Base-by-base conservation (phyloP, 2,888 invertebrate species). In the Tenthredo distinguenda region DNA sequence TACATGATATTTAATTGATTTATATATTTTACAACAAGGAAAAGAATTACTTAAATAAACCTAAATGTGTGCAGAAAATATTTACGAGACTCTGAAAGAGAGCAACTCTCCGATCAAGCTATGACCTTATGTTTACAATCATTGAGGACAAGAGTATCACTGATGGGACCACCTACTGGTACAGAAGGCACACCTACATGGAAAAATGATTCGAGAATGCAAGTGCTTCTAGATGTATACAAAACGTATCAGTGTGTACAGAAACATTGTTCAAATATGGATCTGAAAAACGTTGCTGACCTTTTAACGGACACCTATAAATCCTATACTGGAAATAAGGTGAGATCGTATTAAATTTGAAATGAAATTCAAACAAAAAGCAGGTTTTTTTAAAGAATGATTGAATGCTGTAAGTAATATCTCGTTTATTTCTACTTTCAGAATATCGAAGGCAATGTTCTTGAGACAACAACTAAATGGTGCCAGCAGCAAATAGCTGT, bases 51-150 rank as follows among this genome's bases (percentile, higher is more conserved):
- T 26, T 15, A 65, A 84, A 72, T 34, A 15, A 50, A 77, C 21
- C 72, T 84, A 74, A 37, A 82, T 86, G 84, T 85, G 92, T 94
- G 15, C 90, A 96, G 96, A 90, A 96, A 96, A 90, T 99, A 98
- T 93, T 95, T 99, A 86, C 95, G 97, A 58, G 98, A 98, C 92
- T 95, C 96, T 1, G 98, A 98, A 92, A 95, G 98, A 85, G 96
- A 97, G 89, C 96, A 97, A 90, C 94, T 98, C 85, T 96, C 97
- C 0, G 96, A 97, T 85, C 97, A 97, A 94, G 97, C 98, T 0
- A 95, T 97, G 87, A 96, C 96, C 0, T 95, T 97, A 87, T 96
- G 97, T 88, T 94, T 96, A 10, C 96, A 97, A 91, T 96, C 96
- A 58, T 93, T 97, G 87, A 95, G 96, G 87, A 95, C 95, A 5